phyloP scores from a whole-genome alignment of 2,113 vertebrate species.

The Cyanoliseus patagonus region DNA sequence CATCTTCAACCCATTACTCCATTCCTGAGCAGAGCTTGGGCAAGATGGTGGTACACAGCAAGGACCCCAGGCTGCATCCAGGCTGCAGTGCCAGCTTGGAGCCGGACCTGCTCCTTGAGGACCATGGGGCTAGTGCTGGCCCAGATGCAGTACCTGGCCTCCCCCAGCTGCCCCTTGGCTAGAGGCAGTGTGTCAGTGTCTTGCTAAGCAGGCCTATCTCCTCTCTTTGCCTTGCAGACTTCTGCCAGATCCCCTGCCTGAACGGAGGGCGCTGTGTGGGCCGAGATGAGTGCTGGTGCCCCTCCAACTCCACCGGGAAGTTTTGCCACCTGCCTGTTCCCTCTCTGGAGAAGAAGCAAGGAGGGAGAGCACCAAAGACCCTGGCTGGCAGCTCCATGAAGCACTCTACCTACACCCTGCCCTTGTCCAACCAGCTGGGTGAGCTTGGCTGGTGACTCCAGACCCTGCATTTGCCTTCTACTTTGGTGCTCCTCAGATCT shows the following conservation, averaged over 20 bases:
- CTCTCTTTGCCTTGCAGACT: conserved; percentile 76
- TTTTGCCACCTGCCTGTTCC: conserved; percentile 88
- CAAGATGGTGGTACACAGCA: neutral
- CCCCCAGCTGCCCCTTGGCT: neutral
- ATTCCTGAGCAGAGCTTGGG: neutral
- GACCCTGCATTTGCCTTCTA: neutral
- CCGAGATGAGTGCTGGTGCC: conserved; percentile 92
- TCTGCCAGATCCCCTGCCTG: conserved; percentile 93
- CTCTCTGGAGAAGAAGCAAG: conserved; percentile 54
- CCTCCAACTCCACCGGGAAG: conserved; percentile 89
- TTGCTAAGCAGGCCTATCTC: neutral
- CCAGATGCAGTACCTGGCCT: neutral
- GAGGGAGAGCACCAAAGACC: conserved; percentile 11
- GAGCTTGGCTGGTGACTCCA: conserved; percentile 22
- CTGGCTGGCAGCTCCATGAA: conserved; percentile 65
- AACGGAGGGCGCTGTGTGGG: conserved; percentile 94
- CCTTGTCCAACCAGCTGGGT: conserved; percentile 83
- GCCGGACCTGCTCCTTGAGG: neutral
- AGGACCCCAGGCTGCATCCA: neutral
- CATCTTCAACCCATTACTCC: neutral
- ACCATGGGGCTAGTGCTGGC: neutral
- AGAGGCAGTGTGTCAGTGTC: neutral
- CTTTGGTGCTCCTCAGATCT: neutral
- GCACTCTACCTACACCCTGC: conserved; percentile 87
- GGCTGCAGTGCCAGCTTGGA: neutral